Base-by-base conservation (phyloP, 2,888 invertebrate genomes). In the Lasiommata megera region DNA sequence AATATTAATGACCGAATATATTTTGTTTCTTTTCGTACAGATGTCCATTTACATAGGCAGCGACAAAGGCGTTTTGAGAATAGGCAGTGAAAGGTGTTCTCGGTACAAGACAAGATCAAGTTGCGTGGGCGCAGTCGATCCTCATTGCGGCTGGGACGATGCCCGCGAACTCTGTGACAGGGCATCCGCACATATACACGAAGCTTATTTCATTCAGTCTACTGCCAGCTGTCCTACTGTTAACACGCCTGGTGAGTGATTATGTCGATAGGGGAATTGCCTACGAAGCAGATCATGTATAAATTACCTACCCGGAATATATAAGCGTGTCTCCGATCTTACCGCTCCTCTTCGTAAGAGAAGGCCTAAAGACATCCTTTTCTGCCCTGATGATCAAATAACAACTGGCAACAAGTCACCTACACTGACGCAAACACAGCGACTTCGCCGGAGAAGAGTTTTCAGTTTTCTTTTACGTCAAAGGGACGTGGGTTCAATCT, bases 101-200 rank as follows among this genome's bases (percentile, higher is more conserved):
- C 93, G 97, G 1, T 95, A 96, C 80, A 89, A 88, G 7, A 93
- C 93, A 6, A 92, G 93, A 51, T 85, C 92, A 7, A 93, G 95
- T 6, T 98, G 98, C 78, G 77, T 96, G 40, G 94, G 94, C 67
- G 95, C 97, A 0, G 95, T 95, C 84, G 98, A 98, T 84, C 98
- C 98, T 0, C 97, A 98, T 78, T 98, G 98, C 80, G 98, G 97
- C 0, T 98, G 98, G 98, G 95, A 98, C 82, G 94, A 95, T 65
- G 91, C 93, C 5, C 84, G 93, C 11, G 94, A 96, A 66, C 85
- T 90, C 16, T 98, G 98, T 73, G 93, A 94, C 0, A 86, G 93
- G 0, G 94, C 96, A 0, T 60, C 70, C 0, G 61, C 67, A 0
- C 73, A 77, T n/a, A 84, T 92, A 36, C 93, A 93, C 68, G 96